phyloP scores from a whole-genome alignment of 1,140 invertebrate species.

The Drosophila rufa region DNA sequence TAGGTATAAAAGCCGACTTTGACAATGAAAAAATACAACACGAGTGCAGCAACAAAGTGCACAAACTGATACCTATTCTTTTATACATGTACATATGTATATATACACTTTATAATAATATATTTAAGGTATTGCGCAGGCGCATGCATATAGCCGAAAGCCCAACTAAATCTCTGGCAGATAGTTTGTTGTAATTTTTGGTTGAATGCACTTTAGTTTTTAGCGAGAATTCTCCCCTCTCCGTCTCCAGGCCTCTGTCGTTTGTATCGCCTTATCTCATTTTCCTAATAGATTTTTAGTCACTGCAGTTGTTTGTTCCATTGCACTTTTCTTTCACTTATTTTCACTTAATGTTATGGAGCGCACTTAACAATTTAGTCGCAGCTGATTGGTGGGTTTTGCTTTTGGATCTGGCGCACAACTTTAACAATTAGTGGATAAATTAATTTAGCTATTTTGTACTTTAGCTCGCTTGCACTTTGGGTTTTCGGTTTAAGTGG shows the following conservation, averaged over 20 bases:
- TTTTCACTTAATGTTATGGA: constrained; percentile 25
- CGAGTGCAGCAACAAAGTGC: constrained; percentile 7
- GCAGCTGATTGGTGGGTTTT: constrained; percentile 34
- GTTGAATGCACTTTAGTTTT: constrained; percentile 79
- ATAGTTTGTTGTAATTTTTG: constrained; percentile 52
- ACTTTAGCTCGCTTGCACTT: background rate
- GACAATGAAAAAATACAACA: constrained; percentile 52
- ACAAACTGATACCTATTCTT: background rate
- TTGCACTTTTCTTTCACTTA: constrained; percentile 15
- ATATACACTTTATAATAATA: constrained; percentile 16
- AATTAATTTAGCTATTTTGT: background rate
- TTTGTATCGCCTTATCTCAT: constrained; percentile 6
- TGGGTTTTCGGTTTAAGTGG: background rate
- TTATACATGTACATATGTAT: background rate
- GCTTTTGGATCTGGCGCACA: constrained; percentile 13
- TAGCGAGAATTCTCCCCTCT: constrained; percentile 18
- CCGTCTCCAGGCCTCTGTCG: background rate
- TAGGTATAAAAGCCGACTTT: constrained; percentile 46
- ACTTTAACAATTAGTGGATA: constrained; percentile 25
- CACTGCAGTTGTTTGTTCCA: constrained; percentile 19
- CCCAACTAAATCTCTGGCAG: background rate
- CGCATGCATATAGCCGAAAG: constrained; percentile 4
- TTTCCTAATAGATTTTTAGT: constrained; percentile 15
- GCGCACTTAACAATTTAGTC: constrained; percentile 14
- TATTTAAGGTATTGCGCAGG: constrained; percentile 17